A percentile compares a stretch with the other conserved stretches of the same genome.
These are phyloP conservation scores for Raja brachyura DNA, from an alignment of 2,113 vertebrate species.

Conservation along the genomic window DNA sequence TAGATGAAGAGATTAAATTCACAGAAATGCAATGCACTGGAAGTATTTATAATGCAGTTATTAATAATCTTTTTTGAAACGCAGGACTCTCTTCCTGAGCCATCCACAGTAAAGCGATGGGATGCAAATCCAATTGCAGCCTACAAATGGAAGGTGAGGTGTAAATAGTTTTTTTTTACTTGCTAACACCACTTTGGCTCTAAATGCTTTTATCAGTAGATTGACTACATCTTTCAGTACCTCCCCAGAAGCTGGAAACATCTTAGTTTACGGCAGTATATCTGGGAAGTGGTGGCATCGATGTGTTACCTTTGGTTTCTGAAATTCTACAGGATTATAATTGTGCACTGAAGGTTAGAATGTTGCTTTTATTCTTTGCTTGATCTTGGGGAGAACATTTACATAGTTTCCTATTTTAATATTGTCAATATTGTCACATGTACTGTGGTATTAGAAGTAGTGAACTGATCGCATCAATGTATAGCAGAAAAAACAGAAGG, in stretches of 20 bases:
- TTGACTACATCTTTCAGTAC: not conserved
- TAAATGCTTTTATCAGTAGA: not conserved
- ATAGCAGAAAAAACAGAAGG: too few species aligned
- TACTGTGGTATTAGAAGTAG: not conserved
- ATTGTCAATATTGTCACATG: not conserved
- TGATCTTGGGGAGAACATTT: not conserved
- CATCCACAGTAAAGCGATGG: constrained; percentile 84
- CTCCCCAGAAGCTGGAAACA: not conserved
- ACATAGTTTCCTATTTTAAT: not conserved
- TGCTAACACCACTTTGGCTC: not conserved
- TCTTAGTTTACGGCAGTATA: not conserved
- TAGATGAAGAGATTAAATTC: not conserved
- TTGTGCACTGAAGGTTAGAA: not conserved
- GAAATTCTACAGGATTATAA: not conserved
- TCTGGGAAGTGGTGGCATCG: not conserved
- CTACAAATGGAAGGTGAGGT: constrained; percentile 89
- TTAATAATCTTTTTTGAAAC: constrained; percentile 57
- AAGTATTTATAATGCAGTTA: not conserved
- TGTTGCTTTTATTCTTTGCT: not conserved
- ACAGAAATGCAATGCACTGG: not conserved
- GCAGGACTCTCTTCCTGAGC: constrained; percentile 89
- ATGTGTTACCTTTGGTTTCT: not conserved
- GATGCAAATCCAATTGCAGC: constrained; percentile 79
- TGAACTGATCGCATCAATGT: too few species aligned
- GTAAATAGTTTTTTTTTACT: not conserved